Conservation (phyloP, 2,888 invertebrate genomes). For the Calameuta filiformis region DNA sequence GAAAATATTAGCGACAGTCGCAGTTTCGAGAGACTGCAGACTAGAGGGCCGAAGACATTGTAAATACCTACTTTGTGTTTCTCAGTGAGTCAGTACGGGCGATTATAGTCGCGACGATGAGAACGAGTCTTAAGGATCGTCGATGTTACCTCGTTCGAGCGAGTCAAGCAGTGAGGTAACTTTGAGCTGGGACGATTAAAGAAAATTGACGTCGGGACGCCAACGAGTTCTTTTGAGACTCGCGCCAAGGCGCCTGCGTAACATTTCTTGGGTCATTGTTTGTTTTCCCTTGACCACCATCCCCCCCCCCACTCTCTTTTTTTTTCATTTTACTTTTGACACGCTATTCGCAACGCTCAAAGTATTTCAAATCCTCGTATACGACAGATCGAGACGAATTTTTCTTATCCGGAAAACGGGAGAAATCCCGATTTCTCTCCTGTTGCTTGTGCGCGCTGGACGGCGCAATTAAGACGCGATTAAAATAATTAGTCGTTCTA, state of each 20-base stretch:
- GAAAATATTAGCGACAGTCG: background rate
- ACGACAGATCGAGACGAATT: background rate
- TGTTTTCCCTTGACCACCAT: background rate
- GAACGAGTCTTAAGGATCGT: background rate
- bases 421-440: background rate
- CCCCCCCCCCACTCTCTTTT: constrained; percentile 1
- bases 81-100: background rate
- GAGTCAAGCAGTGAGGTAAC: background rate
- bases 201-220: background rate
- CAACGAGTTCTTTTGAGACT: background rate
- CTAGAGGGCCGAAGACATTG: background rate
- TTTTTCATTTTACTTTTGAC: background rate
- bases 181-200: background rate
- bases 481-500: background rate
- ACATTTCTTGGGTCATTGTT: background rate
- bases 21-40: background rate
- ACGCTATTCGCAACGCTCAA: background rate
- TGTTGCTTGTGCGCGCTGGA: background rate
- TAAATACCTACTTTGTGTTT: background rate
- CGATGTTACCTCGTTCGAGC: background rate
- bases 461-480: background rate
- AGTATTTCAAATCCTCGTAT: background rate
- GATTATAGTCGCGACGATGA: background rate
- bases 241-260: background rate
- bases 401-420: background rate